phyloP scores from a whole-genome alignment of 2,113 vertebrate genomes.

The Monarcha castaneiventris region DNA sequence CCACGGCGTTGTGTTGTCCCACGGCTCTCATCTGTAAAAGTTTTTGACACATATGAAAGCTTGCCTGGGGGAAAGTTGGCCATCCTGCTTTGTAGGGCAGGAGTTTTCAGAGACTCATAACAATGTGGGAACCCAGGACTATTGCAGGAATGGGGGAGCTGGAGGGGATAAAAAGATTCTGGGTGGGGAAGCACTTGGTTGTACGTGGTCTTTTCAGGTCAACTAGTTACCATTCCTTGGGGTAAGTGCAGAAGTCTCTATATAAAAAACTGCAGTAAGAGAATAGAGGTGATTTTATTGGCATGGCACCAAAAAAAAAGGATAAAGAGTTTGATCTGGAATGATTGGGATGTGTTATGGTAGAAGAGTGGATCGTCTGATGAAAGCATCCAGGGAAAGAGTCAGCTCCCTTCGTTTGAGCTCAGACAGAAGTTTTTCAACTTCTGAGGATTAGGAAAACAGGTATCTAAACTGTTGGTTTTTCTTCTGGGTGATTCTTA shows the following conservation, averaged over 20 bases:
- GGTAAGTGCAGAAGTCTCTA: not conserved
- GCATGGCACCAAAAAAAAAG: not conserved
- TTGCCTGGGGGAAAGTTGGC: not conserved
- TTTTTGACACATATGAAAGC: not conserved
- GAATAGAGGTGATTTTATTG: not conserved
- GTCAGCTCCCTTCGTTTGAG: not conserved
- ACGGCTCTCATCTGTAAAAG: not conserved
- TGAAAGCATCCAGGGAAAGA: not conserved
- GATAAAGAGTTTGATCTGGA: not conserved
- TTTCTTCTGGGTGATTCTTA: not conserved
- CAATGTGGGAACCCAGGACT: not conserved
- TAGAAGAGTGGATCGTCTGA: not conserved
- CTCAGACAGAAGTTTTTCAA: not conserved
- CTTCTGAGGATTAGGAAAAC: not conserved
- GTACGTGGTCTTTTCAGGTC: not conserved
- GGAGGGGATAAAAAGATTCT: not conserved
- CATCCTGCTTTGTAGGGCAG: not conserved
- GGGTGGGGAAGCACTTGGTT: not conserved
- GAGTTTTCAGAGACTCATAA: not conserved
- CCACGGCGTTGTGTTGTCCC: rapidly evolving
- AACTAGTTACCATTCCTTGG: not conserved
- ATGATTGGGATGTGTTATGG: not conserved
- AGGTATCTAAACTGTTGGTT: not conserved
- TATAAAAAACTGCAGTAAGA: not conserved
- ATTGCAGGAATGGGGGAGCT: not conserved